A percentile compares a stretch with the other conserved stretches of the same genome.
Conservation (phyloP, 2,888 invertebrate genomes). For the Loripinus fragilis region DNA sequence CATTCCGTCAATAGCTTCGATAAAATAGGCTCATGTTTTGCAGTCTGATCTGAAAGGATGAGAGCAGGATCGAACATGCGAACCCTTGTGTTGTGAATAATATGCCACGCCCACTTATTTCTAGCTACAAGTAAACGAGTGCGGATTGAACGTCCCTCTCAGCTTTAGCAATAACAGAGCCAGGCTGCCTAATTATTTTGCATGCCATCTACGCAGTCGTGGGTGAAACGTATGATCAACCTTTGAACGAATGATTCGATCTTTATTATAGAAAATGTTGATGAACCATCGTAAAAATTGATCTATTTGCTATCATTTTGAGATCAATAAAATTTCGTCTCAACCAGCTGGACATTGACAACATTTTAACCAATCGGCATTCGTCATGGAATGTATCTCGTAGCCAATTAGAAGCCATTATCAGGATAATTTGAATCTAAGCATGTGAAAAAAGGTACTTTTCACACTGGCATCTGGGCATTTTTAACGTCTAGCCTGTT, state of each 20-base stretch:
- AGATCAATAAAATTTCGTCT: not conserved
- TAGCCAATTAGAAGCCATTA: slow-evolving; percentile 14
- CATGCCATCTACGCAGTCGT: slow-evolving; percentile 6
- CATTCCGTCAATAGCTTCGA: too few species aligned
- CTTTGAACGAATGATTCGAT: slow-evolving; percentile 17
- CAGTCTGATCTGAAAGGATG: too few species aligned
- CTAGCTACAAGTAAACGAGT: too few species aligned
- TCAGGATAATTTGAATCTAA: not conserved
- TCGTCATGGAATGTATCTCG: not conserved
- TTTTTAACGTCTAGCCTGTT: too few species aligned
- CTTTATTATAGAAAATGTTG: slow-evolving; percentile 10
- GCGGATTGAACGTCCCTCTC: not conserved
- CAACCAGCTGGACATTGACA: slow-evolving; percentile 10
- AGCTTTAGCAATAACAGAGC: not conserved
- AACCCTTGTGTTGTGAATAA: too few species aligned
- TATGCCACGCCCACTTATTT: too few species aligned
- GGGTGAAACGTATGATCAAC: slow-evolving; percentile 10
- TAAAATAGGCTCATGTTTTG: too few species aligned
- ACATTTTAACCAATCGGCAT: not conserved
- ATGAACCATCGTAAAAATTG: slow-evolving; percentile 14
- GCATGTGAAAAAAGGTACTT: too few species aligned
- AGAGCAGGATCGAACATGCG: too few species aligned
- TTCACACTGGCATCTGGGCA: too few species aligned
- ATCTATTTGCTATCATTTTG: slow-evolving; percentile 6
- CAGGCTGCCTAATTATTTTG: not conserved